Evolutionary conservation across 2,113 vertebrate species (phyloP), one percentile per base, ranked within the genome.

Genomic region (Panthera uncia): DNA sequence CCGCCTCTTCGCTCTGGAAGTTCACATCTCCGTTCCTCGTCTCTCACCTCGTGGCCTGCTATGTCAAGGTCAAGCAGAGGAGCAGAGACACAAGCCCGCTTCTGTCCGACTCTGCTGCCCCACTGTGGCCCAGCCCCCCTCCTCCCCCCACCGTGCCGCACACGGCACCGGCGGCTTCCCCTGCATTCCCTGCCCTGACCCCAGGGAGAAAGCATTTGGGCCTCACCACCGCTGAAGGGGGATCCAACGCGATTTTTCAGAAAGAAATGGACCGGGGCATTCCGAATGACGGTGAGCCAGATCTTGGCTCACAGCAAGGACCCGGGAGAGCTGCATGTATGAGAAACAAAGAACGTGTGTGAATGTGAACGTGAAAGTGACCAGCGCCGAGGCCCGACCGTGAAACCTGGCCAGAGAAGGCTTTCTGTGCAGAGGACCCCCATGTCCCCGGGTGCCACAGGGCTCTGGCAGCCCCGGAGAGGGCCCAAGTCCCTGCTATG

Each of bases 331-430:
- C 95, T 19, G 45, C 52, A 0, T 13, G 55, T 76, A 38, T 78
- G 84, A 94, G 96, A 84, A 83, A 83, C 63, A 90, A 76, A 85
- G 91, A 88, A 74, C 45, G 74, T 81, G 57, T 96, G 95, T 82
- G 95, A 97, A 45, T 96, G 95, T 82, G 95, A 97, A 45, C 25
- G 36, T 33, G 3, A n/a, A 36, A 90, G 38, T 69, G 90, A 57
- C 84, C 4, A 1, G 84, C 97, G 94, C 94, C 89, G 92, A 92
- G 96, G 87, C 94, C 74, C 36, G 0, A 0, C 86, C 10, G 0
- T 27, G 91, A 94, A 95, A 83, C 65, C 92, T 78, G 94, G 87
- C 80, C 48, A 90, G 80, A 25, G 52, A 23, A 88, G 66, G 27
- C 83, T 82, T 50, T 73, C 61, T 71, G 74, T 55, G n/a, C 52